Evolutionary conservation across 2,113 vertebrate species (phyloP).

Genomic region (Girardinichthys multiradiatus): DNA sequence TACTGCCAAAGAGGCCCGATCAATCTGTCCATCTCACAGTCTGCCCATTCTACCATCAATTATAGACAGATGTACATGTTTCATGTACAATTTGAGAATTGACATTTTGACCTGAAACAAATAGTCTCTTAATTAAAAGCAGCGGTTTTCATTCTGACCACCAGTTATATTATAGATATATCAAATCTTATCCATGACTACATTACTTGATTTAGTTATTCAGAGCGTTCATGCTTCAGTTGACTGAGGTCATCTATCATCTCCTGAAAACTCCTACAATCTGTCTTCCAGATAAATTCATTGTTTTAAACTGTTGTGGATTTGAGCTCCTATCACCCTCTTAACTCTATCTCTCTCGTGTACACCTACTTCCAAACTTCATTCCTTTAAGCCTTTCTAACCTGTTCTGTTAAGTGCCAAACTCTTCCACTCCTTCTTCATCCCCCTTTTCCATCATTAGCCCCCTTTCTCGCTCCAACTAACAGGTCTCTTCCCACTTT

Average conservation of each 20-base stretch:
- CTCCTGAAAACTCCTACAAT: conserved; percentile 40
- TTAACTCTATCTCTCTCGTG: conserved; percentile 11
- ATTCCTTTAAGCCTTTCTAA: conserved; percentile 18
- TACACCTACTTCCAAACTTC: conserved; percentile 34
- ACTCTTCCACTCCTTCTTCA: conserved; percentile 14
- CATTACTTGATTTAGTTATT: neutral
- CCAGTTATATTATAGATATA: neutral
- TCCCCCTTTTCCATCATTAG: conserved; percentile 43
- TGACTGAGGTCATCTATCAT: conserved; percentile 37
- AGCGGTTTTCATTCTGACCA: neutral
- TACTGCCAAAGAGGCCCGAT: neutral
- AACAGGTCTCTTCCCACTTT: neutral
- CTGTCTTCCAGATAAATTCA: conserved; percentile 32
- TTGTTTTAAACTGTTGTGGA: conserved; percentile 52
- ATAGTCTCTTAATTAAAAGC: neutral
- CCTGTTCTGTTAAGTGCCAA: conserved; percentile 7
- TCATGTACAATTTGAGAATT: neutral
- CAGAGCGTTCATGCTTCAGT: conserved; percentile 18
- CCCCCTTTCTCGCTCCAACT: conserved; percentile 4
- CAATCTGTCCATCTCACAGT: neutral
- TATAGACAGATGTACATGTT: neutral
- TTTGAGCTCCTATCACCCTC: conserved; percentile 27
- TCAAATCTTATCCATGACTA: neutral
- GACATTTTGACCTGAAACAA: conserved; percentile 2
- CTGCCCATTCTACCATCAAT: neutral